Evolutionary conservation across 2,888 invertebrate species (phyloP).

Genomic region (Heliconius hortense): DNA sequence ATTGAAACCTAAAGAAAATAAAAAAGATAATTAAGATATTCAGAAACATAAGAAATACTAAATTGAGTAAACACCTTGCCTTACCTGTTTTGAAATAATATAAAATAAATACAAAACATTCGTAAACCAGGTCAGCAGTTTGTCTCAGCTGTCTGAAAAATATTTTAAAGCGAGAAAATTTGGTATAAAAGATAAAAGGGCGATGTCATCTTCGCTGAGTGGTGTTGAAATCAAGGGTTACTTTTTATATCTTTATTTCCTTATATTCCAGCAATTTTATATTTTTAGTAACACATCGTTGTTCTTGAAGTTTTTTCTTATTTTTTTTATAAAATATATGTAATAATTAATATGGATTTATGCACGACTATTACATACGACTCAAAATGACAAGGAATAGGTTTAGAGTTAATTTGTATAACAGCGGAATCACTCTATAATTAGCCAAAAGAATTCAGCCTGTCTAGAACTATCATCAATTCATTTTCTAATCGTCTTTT

Average conservation of each 20-base stretch:
- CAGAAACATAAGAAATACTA: background rate
- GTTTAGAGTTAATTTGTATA: too few species aligned
- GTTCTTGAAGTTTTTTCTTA: background rate
- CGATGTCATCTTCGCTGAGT: slow-evolving; percentile 7
- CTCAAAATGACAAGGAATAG: too few species aligned
- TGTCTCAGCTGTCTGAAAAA: slow-evolving; percentile 27
- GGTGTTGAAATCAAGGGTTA: slow-evolving; percentile 21
- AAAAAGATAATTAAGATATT: background rate
- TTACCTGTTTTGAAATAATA: background rate
- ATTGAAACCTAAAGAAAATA: too few species aligned
- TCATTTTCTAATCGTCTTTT: too few species aligned
- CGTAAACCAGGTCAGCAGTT: slow-evolving; percentile 33
- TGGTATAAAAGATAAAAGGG: slow-evolving; percentile 25
- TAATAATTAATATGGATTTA: too few species aligned
- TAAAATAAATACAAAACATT: slow-evolving; percentile 12
- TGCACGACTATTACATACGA: too few species aligned
- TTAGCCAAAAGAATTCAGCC: too few species aligned
- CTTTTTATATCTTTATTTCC: slow-evolving; percentile 9
- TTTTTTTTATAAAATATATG: background rate
- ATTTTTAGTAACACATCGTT: slow-evolving; percentile 1
- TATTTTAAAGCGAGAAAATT: slow-evolving; percentile 33
- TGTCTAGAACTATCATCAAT: too few species aligned
- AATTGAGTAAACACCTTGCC: background rate
- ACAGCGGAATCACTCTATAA: too few species aligned
- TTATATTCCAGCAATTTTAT: background rate